These are phyloP conservation scores for Bactericera cockerelli DNA, from an alignment of 1,140 invertebrate genomes.

Conservation along the genomic window DNA sequence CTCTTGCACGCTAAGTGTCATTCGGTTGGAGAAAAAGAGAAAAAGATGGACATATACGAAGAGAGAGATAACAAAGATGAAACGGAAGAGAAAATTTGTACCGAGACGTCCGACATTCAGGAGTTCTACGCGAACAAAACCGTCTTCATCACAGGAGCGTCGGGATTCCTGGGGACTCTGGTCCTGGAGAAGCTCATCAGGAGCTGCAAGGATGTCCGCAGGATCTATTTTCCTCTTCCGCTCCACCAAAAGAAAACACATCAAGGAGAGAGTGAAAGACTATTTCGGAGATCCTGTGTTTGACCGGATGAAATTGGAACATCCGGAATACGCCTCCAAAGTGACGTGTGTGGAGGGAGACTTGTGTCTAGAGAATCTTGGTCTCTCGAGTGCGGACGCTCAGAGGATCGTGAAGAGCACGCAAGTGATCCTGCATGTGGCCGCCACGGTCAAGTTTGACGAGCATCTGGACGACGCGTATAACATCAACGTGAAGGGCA, in stretches of 20 bases:
- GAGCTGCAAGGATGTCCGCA: constrained; percentile 45
- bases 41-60: not conserved
- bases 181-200: constrained; percentile 61
- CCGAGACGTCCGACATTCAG: constrained; percentile 22
- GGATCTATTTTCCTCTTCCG: constrained; percentile 50
- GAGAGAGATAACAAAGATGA: not conserved
- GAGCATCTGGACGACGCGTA: constrained; percentile 21
- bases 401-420: constrained; percentile 23
- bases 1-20: no score
- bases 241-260: constrained; percentile 47
- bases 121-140: constrained; percentile 39
- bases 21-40: no score
- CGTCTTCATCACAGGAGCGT: constrained; percentile 39
- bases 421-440: constrained; percentile 17
- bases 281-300: constrained; percentile 28
- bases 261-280: constrained; percentile 36
- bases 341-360: constrained; percentile 13
- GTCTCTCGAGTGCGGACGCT: not conserved
- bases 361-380: not conserved
- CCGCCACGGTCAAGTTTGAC: constrained; percentile 18
- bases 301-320: not conserved
- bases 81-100: not conserved
- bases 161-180: constrained; percentile 56
- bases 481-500: constrained; percentile 24
- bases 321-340: not conserved